Base-by-base conservation (phyloP, 2,797 vertebrate genomes). In the Megalops cyprinoides region DNA sequence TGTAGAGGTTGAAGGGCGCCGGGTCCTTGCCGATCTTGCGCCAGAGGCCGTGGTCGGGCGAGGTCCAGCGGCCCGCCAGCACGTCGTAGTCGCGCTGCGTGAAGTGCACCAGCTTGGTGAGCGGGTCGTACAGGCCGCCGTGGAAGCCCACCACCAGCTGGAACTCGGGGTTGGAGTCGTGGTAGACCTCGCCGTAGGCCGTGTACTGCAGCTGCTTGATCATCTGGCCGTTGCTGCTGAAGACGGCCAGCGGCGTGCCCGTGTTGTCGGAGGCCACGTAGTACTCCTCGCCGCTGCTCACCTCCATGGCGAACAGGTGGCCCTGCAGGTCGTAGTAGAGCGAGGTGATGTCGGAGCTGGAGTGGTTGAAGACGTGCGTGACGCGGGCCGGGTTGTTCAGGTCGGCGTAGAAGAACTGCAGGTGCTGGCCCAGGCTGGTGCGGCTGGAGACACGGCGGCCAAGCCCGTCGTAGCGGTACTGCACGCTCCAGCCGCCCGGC, bases 191-290 rank as follows among this genome's bases (percentile, higher is more conserved):
- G 39, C 98, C 98, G 0, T 99, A 99, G 9, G 98, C 97, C 0
- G 98, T 99, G 92, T 99, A 99, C 86, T 99, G 98, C 56, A 99
- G 92, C 93, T 99, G 97, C 89, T 99, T 99, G 91, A 99, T 97
- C 98, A 99, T 99, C 86, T 99, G 97, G 4, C 98, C 98, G 0
- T 99, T 98, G 93, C 98, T 99, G 93, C 98, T 99, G 92, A 99
- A 99, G 82, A 99, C 97, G 0, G 98, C 98, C 86, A 99, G 87
- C 0, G 98, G 98, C 0, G 98, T 99, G 78, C 98, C 98, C 0
- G 97, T 99, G 94, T 99, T 99, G 88, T 99, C 98, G 0, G 98
- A 99, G n/a, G 98, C 98, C 0, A 99, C 97, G 0, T 99, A 99
- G 83, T 98, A 99, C 85, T 99, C 98, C 86, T 99, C 98, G 58